Evolutionary conservation across 2,888 invertebrate species (phyloP).

Genomic region (Drosophila seclusa): DNA sequence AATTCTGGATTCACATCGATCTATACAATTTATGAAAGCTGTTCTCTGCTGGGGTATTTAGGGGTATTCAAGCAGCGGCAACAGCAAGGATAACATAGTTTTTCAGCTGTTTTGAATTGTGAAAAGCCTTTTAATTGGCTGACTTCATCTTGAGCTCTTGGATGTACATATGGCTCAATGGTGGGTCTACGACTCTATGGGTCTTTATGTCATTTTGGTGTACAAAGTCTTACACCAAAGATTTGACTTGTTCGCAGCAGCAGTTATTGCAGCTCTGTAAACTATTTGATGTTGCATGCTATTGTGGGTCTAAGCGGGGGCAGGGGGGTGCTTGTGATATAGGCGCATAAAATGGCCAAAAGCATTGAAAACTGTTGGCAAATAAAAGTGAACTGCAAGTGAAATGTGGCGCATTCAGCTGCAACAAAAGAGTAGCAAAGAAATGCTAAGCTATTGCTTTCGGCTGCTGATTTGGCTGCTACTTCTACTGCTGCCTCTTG

Average conservation of each 20-base stretch:
- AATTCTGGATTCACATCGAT: neutral
- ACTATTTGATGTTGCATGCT: neutral
- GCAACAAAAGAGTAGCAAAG: slow-evolving; percentile 70
- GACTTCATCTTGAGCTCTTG: slow-evolving; percentile 1
- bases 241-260: slow-evolving; percentile 10
- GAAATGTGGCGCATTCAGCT: slow-evolving; percentile 76
- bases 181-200: neutral
- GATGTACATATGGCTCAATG: neutral
- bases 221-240: neutral
- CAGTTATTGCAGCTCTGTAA: slow-evolving; percentile 3
- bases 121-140: slow-evolving; percentile 43
- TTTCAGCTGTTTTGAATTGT: neutral
- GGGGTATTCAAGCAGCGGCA: neutral
- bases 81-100: neutral
- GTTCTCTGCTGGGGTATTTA: neutral
- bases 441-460: slow-evolving; percentile 70
- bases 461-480: slow-evolving; percentile 27
- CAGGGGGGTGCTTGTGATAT: neutral
- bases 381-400: slow-evolving; percentile 67
- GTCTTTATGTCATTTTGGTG: slow-evolving; percentile 37
- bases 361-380: slow-evolving; percentile 59
- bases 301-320: slow-evolving; percentile 1
- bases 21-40: neutral
- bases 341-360: slow-evolving; percentile 33
- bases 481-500: slow-evolving; percentile 21